Conservation (phyloP, 2,113 vertebrate species). For the Neotoma lepida region DNA sequence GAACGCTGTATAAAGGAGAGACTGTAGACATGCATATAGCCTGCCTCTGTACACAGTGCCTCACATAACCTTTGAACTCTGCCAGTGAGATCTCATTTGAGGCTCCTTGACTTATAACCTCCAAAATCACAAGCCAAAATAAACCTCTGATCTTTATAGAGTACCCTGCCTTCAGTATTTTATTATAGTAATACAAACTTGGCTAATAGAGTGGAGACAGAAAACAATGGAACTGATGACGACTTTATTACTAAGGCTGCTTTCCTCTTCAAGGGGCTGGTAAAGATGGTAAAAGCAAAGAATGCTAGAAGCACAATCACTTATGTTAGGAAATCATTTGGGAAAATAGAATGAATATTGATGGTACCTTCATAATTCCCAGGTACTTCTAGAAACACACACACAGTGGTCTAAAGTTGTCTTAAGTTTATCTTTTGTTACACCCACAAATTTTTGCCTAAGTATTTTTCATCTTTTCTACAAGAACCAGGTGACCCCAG, state of each 20-base stretch:
- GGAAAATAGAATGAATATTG: neutral
- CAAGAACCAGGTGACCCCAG: neutral
- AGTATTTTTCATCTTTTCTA: neutral
- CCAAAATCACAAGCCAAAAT: neutral
- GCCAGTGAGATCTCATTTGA: neutral
- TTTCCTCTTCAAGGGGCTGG: neutral
- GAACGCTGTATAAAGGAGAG: neutral
- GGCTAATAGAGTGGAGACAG: neutral
- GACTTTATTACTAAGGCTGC: slow-evolving; percentile 7
- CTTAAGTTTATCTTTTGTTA: neutral
- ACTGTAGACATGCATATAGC: neutral
- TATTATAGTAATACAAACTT: neutral
- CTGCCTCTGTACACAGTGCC: no score
- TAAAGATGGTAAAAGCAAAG: neutral
- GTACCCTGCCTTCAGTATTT: neutral
- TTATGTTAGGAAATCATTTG: neutral
- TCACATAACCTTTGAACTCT: neutral
- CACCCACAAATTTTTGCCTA: neutral
- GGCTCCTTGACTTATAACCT: neutral
- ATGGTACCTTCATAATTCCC: neutral
- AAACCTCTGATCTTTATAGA: neutral
- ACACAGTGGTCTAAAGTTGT: neutral
- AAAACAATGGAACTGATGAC: neutral
- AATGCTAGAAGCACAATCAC: neutral
- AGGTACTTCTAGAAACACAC: neutral